Base-by-base conservation (phyloP, 1,140 invertebrate genomes). In the Ectropis grisescens region DNA sequence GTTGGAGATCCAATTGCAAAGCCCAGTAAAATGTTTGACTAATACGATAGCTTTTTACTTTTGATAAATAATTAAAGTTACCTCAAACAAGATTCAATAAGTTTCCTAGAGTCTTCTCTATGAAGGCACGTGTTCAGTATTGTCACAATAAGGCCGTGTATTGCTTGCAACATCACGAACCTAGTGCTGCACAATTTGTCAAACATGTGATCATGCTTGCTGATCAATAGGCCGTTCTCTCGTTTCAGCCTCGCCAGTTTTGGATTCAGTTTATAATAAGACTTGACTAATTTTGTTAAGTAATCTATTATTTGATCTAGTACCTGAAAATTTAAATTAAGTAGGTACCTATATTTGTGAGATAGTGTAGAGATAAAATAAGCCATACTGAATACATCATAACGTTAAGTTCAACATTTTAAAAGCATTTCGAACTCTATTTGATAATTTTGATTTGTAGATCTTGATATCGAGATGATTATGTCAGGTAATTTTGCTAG, bases 231-330 rank as follows among this genome's bases (percentile, higher is more conserved):
- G n/a, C 39, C 62, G 19, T 75, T 62, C n/a, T 74, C 70, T 25
- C 74, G 71, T 35, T 72, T 74, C 43, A 82, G 53, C 37, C 78
- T 61, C 19, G 76, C 69, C 37, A 83, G 47, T 34, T 78, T 81
- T 11, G 82, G 82, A 48, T 81, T 81, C 36, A 83, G 45, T 57
- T 82, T 82, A 47, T 82, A 83, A 39, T 80, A 82, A 0, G 67
- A 81, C 51, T 79, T 82, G 26, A 83, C 82, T 53, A 82, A 28
- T 49, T 76, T 82, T 6, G 59, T 48, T 59, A 83, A 60, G 54
- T 82, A 82, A 12, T 74, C 74, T 51, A 80, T 75, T 37, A 82
- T 74, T 70, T 78, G 66, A 50, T 83, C 80, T 56, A 83, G 48
- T 36, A 78, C 65, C 82, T 83, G 46, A 33, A 71, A 67, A 19